Conservation (phyloP, 1,140 invertebrate species). For the Habropoda laboriosa region DNA sequence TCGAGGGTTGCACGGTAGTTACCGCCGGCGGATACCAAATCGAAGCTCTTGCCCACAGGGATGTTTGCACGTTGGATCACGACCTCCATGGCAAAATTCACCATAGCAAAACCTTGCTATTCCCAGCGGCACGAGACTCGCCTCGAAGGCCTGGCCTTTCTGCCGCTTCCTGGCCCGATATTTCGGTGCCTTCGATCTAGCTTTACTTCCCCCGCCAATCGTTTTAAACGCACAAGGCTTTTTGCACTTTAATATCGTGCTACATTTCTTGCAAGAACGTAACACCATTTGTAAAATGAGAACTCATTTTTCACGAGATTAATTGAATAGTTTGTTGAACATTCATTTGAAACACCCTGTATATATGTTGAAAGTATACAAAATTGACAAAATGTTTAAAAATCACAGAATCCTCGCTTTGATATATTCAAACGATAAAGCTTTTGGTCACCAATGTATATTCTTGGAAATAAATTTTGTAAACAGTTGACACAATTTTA, state of each 20-base stretch:
- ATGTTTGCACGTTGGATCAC: constrained; percentile 71
- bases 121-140: constrained; percentile 45
- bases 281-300: too few relatives aligned
- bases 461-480: too few relatives aligned
- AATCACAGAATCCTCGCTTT: too few relatives aligned
- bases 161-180: constrained; percentile 6
- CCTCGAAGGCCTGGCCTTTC: background rate
- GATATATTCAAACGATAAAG: too few relatives aligned
- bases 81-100: constrained; percentile 68
- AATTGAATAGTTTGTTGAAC: too few relatives aligned
- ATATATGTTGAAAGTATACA: too few relatives aligned
- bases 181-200: constrained; percentile 4
- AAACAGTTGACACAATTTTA: too few relatives aligned
- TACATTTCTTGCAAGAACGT: background rate
- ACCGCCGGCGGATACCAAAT: constrained; percentile 64
- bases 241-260: background rate
- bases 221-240: background rate
- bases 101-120: constrained; percentile 57
- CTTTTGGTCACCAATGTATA: too few relatives aligned
- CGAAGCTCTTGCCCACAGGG: constrained; percentile 67
- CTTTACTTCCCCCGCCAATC: background rate
- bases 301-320: too few relatives aligned
- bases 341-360: too few relatives aligned
- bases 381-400: too few relatives aligned
- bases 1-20: constrained; percentile 62